These are phyloP conservation scores for Eleutherodactylus coqui DNA, from an alignment of 2,797 vertebrate genomes.

Conservation along the genomic window DNA sequence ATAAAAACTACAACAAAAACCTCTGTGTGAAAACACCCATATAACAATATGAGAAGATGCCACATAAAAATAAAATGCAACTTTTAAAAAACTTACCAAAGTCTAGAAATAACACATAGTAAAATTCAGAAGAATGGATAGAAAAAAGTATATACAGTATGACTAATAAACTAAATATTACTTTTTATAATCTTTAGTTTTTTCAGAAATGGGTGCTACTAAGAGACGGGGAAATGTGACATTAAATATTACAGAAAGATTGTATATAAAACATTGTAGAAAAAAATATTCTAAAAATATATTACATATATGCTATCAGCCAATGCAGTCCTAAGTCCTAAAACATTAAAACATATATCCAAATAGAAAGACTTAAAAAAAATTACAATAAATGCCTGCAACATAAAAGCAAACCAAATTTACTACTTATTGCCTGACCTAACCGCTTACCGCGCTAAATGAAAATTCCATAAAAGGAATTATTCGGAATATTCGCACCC, in stretches of 20 bases:
- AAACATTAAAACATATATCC: background rate
- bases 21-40: too few species aligned
- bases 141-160: background rate
- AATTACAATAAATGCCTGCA: background rate
- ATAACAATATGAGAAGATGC: background rate
- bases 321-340: background rate
- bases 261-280: background rate
- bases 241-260: background rate
- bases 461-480: conserved; percentile 10
- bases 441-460: background rate
- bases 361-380: background rate
- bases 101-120: background rate
- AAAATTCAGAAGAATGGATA: background rate
- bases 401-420: background rate
- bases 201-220: background rate
- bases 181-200: background rate
- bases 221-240: background rate
- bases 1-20: too few species aligned
- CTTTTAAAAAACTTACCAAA: too few species aligned
- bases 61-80: too few species aligned
- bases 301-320: background rate
- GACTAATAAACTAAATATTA: background rate
- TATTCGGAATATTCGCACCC: background rate
- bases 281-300: background rate
- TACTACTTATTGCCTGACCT: background rate